These are phyloP conservation scores for Drosophila serrata DNA, from an alignment of 1,140 invertebrate genomes.

Conservation along the genomic window DNA sequence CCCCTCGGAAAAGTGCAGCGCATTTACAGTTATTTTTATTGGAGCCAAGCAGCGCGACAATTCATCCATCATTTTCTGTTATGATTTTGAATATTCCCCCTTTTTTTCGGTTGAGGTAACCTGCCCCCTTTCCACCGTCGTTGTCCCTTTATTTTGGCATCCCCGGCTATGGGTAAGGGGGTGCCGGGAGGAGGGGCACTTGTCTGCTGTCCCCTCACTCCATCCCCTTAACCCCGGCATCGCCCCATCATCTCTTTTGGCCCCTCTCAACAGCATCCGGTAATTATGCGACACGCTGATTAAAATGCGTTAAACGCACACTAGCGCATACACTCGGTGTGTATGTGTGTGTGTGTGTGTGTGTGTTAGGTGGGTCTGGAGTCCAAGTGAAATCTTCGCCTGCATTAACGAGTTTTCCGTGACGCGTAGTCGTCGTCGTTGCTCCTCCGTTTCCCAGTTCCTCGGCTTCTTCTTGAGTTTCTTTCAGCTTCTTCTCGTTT, in stretches of 20 bases:
- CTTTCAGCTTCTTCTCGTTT: conserved; percentile 51
- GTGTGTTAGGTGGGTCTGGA: conserved; percentile 73
- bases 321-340: conserved; percentile 21
- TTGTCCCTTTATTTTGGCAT: conserved; percentile 44
- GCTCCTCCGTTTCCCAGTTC: conserved; percentile 64
- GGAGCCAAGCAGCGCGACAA: conserved; percentile 83
- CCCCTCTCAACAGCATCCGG: conserved; percentile 75
- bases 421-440: conserved; percentile 50
- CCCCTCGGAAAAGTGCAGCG: conserved; percentile 64
- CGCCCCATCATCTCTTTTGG: conserved; percentile 8
- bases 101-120: conserved; percentile 11
- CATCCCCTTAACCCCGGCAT: conserved; percentile 1
- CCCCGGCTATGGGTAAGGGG: conserved; percentile 13
- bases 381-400: conserved; percentile 78
- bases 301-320: conserved; percentile 77
- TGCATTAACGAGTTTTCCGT: conserved; percentile 82
- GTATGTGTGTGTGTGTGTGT: conserved; percentile 46
- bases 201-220: conserved; percentile 17
- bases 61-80: conserved; percentile 83
- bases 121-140: conserved; percentile 6
- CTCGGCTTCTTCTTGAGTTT: conserved; percentile 30
- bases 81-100: conserved; percentile 69
- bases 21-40: conserved; percentile 83
- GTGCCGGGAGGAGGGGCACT: conserved; percentile 11
- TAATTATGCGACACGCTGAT: conserved; percentile 84